These are phyloP conservation scores for Falco concolor DNA, from an alignment of 2,797 vertebrate genomes.

Conservation along the genomic window DNA sequence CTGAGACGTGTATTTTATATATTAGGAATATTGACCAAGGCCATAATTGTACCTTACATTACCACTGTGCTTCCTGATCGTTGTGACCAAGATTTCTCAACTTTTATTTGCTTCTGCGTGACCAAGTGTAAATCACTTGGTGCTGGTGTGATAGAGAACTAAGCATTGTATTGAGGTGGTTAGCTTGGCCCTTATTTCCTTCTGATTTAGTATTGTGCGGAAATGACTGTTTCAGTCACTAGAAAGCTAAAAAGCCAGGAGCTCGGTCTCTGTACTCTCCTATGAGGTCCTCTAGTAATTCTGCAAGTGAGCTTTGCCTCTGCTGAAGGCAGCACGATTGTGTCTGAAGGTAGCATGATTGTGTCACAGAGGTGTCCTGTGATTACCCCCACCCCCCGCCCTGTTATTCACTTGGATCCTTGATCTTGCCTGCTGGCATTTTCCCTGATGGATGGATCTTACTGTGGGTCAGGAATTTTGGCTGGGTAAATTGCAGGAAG, in stretches of 20 bases:
- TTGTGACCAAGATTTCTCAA: background rate
- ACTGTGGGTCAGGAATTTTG: background rate
- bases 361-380: background rate
- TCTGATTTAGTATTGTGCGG: background rate
- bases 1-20: background rate
- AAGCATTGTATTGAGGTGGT: background rate
- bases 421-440: background rate
- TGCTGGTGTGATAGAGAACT: background rate
- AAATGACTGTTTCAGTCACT: background rate
- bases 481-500: background rate
- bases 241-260: background rate
- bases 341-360: background rate
- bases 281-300: background rate
- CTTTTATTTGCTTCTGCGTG: background rate
- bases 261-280: background rate
- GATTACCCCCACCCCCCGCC: background rate
- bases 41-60: background rate
- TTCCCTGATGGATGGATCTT: background rate
- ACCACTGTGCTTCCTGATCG: background rate
- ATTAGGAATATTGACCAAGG: background rate
- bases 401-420: background rate
- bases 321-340: background rate
- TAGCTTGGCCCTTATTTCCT: background rate
- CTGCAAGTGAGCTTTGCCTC: background rate
- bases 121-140: background rate